Base-by-base conservation (phyloP, 2,888 invertebrate genomes). In the Drosophila mimetica region DNA sequence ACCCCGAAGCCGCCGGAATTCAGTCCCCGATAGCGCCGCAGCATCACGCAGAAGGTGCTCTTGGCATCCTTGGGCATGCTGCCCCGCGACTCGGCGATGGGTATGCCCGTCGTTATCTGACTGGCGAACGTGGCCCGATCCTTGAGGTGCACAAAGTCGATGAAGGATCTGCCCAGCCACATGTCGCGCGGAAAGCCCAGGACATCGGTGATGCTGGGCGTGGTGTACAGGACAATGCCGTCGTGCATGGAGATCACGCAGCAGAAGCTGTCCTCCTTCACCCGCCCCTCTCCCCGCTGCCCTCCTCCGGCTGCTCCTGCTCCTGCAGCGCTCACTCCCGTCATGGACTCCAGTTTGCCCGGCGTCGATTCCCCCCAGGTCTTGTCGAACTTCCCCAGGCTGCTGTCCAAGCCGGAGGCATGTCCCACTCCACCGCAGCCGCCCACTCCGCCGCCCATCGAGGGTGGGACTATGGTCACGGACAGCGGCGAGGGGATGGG, bases 101-200 rank as follows among this genome's bases (percentile, higher is more conserved):
- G 94, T 32, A 93, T 91, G 34, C 94, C 94, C 1, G 93, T 94
- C 0, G 95, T 95, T 61, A 97, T 95, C 91, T 96, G 95, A 69
- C 94, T 95, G 16, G 95, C 95, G 89, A 98, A 96, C 0, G 95
- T 95, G 54, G 94, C 95, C 93, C 91, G 83, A 82, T 94, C 96
- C 91, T 94, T 95, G 2, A 95, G 95, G 91, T 97, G 96, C 0
- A 98, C 93, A 88, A 97, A 97, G 85, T 97, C 97, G 58, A 96
- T 96, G 85, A 98, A 96, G 0, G 96, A 96, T 53, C 96, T 93
- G 4, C 97, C 97, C 32, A 96, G 91, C 96, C 97, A 97, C 94
- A 96, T 96, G 71, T 96, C 96, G 76, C 95, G 94, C 0, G 96
- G 95, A 88, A 95, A 97, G 1, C 96, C 97, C 52, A 97, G 93